phyloP scores from a whole-genome alignment of 2,888 invertebrate species.

The Tachina fera region DNA sequence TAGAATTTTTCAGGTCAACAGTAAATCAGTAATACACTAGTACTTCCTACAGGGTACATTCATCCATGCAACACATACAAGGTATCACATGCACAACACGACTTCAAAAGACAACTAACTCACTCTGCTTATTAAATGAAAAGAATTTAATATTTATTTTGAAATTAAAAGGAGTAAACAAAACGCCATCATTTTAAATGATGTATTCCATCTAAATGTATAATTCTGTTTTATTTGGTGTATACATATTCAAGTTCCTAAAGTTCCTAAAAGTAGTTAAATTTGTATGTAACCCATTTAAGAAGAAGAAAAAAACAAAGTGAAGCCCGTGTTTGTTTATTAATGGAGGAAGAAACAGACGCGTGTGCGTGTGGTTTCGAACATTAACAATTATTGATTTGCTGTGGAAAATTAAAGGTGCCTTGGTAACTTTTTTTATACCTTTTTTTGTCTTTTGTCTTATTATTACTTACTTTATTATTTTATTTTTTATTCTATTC shows the following conservation, averaged over 20 bases:
- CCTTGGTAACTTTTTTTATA: neutral
- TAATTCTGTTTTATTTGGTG: neutral
- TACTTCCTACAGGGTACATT: no score
- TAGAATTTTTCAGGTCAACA: no score
- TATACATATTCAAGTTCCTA: no score
- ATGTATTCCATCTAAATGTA: neutral
- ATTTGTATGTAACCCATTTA: neutral
- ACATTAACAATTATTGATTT: slow-evolving; percentile 49
- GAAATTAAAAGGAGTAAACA: neutral
- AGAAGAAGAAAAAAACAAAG: neutral
- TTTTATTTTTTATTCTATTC: neutral
- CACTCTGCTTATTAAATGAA: neutral
- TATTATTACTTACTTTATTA: neutral
- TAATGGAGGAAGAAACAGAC: neutral
- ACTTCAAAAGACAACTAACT: neutral
- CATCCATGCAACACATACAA: no score
- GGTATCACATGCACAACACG: neutral
- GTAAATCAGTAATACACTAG: no score
- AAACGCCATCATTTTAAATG: neutral
- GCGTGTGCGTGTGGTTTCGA: slow-evolving; percentile 3
- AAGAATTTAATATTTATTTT: neutral
- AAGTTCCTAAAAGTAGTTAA: neutral
- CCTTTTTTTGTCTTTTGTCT: neutral
- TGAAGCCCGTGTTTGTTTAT: neutral
- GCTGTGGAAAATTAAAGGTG: slow-evolving; percentile 29